Conservation (phyloP, 1,140 invertebrate genomes). For the Antheraea mylitta region DNA sequence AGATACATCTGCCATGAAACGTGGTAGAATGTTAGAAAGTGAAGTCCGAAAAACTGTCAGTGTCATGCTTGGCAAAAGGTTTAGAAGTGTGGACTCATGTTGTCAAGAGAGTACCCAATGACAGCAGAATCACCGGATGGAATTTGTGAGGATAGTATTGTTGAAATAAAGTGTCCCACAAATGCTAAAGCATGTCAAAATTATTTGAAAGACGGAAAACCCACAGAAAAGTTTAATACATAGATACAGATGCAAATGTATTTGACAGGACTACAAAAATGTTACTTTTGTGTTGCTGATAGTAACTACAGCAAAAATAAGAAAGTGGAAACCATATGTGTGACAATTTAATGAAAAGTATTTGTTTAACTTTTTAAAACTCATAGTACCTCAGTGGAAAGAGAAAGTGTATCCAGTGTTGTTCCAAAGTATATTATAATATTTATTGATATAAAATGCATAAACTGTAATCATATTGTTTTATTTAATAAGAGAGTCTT, state of each 20-base stretch:
- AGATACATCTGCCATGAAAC: too few species aligned
- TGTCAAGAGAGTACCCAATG: too few species aligned
- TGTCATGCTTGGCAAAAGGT: too few species aligned
- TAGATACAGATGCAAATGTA: conserved; percentile 23
- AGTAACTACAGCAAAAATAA: conserved; percentile 19
- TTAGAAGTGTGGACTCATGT: too few species aligned
- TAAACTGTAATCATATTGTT: conserved; percentile 10
- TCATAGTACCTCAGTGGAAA: too few species aligned
- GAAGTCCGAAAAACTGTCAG: too few species aligned
- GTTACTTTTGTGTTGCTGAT: conserved; percentile 26
- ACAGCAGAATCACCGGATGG: too few species aligned
- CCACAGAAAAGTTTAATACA: conserved; percentile 18
- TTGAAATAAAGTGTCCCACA: conserved; percentile 45
- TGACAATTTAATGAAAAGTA: conserved; percentile 2
- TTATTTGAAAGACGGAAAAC: conserved; percentile 20
- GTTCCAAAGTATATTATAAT: background rate
- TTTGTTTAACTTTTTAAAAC: too few species aligned
- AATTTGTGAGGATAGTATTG: conserved; percentile 22
- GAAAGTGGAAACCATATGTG: conserved; percentile 19
- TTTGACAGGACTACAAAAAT: conserved; percentile 9
- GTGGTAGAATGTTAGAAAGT: too few species aligned
- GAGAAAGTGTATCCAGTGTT: too few species aligned
- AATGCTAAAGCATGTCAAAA: conserved; percentile 12
- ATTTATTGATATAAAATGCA: too few species aligned
- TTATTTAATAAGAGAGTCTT: conserved; percentile 43